Base-by-base conservation (phyloP, 1,140 invertebrate species). In the Thaumetopoea pityocampa region DNA sequence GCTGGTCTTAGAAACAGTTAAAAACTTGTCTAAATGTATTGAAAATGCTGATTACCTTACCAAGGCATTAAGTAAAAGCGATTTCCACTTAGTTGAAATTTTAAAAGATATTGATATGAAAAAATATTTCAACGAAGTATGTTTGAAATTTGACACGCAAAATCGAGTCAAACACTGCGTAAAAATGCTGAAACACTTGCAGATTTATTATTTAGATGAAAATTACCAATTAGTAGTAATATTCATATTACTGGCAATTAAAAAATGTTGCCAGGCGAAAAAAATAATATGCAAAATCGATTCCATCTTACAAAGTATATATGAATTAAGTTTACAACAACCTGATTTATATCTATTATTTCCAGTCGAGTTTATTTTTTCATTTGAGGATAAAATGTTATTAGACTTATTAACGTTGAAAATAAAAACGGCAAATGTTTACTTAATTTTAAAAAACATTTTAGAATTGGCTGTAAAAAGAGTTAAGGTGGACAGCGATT, bases 261-360 rank as follows among this genome's bases (percentile, higher is more conserved):
- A 84, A 30, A 74, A 73, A 9, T 60, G 49, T 56, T 63, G 58
- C 33, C 60, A 59, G 4, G 19, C 20, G 8, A 81, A 76, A 44
- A 81, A 81, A 67, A 10, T 68, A 7, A 55, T 53, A 37, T 48
- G 55, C 3, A 60, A 29, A 18, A 60, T 70, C 15, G 77, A 84
- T 51, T 16, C 46, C 38, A 30, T 67, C 27, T 33, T 81, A 19
- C 64, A 63, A 34, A 62, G 52, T 28, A 63, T 72, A 18, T 81
- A 62, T 30, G 80, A 84, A 63, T 40, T 80, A n/a, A 69, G 67
- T 32, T 30, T 61, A 0, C 67, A 74, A 38, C 56, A 63, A 12
- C 79, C 79, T 9, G 73, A 81, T 57, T 32, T 83, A 10, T 81
- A 62, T 41, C 72, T 72, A 65, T 37, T 81, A 43, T 79, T 81